phyloP scores from a whole-genome alignment of 2,888 invertebrate genomes.

The Hyppa rectilinea region DNA sequence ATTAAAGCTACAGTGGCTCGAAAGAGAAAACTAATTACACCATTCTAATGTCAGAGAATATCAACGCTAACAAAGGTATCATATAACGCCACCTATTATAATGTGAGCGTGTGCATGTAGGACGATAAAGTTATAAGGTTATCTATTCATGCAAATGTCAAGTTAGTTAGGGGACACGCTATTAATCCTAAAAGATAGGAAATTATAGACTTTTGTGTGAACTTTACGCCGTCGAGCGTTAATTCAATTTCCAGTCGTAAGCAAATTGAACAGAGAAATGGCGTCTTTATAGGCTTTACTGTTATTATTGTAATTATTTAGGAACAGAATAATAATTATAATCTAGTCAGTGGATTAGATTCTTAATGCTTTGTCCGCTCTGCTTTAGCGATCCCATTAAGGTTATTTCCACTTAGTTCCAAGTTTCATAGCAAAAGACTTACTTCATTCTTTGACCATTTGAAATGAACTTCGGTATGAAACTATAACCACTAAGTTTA shows the following conservation, averaged over 20 bases:
- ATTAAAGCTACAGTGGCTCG: background rate
- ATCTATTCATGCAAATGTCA: constrained; percentile 24
- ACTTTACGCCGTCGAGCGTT: background rate
- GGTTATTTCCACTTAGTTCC: background rate
- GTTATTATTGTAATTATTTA: background rate
- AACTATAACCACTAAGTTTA: constrained; percentile 24
- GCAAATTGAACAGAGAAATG: constrained; percentile 3
- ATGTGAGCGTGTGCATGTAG: background rate
- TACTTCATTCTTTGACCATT: constrained; percentile 2
- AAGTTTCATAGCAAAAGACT: constrained; percentile 14
- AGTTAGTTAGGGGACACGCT: background rate
- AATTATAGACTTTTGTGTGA: background rate
- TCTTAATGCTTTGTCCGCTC: constrained; percentile 1
- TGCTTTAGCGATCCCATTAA: background rate
- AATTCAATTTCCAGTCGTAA: background rate
- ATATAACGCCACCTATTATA: background rate
- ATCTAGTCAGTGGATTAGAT: background rate
- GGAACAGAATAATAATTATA: background rate
- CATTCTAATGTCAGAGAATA: constrained; percentile 26
- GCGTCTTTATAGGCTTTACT: background rate
- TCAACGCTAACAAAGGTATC: background rate
- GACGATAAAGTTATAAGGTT: constrained; percentile 4
- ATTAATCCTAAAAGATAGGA: background rate
- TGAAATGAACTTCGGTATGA: constrained; percentile 15
- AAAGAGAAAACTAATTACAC: background rate